These are phyloP conservation scores for Luffia ferchaultella DNA, from an alignment of 2,888 invertebrate species.

Conservation along the genomic window DNA sequence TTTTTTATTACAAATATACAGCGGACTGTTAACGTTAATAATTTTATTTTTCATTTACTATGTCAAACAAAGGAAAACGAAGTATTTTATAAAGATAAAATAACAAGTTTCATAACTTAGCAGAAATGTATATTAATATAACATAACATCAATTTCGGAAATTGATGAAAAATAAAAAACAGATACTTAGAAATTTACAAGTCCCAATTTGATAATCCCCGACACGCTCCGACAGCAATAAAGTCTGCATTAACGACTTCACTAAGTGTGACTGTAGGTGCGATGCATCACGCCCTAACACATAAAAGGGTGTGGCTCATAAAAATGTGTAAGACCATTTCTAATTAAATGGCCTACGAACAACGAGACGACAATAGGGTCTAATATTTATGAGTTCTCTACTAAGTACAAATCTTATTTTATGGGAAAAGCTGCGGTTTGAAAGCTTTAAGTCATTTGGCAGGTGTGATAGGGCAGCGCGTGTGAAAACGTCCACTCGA, in stretches of 20 bases:
- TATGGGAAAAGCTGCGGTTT: conserved; percentile 40
- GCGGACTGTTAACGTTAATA: background rate
- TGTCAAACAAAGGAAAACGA: background rate
- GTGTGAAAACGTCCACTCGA: background rate
- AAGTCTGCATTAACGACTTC: background rate
- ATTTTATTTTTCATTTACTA: background rate
- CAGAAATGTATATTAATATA: background rate
- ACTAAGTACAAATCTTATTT: conserved; percentile 38
- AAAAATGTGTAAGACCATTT: conserved; percentile 5
- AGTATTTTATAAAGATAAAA: background rate
- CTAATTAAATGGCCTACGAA: conserved; percentile 6
- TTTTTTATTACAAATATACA: too few relatives aligned
- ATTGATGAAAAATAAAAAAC: background rate
- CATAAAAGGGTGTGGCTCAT: background rate
- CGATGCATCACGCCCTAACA: background rate
- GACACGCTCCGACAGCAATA: background rate
- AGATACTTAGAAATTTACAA: background rate
- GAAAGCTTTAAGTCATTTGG: conserved; percentile 5
- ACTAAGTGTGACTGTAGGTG: background rate
- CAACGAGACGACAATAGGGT: conserved; percentile 4
- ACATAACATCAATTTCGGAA: background rate
- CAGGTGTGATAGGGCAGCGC: conserved; percentile 8
- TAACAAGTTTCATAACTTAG: background rate
- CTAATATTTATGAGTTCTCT: conserved; percentile 20
- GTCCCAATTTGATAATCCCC: background rate